A percentile compares a stretch with the other conserved stretches of the same genome.
phyloP scores from a whole-genome alignment of 1,140 invertebrate species.

The Pseudobourletiella spinata region DNA sequence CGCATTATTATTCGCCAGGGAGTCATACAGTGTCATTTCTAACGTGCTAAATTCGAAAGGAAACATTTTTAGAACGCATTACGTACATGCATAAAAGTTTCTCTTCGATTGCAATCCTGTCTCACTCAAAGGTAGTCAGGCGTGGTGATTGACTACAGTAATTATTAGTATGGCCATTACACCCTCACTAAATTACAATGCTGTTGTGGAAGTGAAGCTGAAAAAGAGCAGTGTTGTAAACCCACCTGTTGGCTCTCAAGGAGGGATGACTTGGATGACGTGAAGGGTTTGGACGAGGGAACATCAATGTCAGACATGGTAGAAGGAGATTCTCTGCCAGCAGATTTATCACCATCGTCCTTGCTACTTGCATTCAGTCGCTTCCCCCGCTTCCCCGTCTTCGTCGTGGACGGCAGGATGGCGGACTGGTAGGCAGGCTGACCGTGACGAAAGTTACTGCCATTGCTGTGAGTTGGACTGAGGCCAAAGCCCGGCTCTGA shows the following conservation, averaged over 20 bases:
- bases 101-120: too few species aligned
- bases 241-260: slow-evolving; percentile 22
- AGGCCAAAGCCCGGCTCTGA: slow-evolving; percentile 29
- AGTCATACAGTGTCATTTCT: too few species aligned
- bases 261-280: slow-evolving; percentile 8
- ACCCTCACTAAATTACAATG: too few species aligned
- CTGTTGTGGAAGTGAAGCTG: too few species aligned
- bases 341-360: not conserved
- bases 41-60: too few species aligned
- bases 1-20: too few species aligned
- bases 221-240: too few species aligned
- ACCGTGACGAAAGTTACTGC: slow-evolving; percentile 24
- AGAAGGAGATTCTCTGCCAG: slow-evolving; percentile 17
- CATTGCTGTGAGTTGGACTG: slow-evolving; percentile 10
- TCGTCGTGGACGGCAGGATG: slow-evolving; percentile 21
- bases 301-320: slow-evolving; percentile 31
- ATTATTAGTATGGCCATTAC: too few species aligned
- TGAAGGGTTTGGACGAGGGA: slow-evolving; percentile 20
- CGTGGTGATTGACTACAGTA: too few species aligned
- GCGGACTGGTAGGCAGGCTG: slow-evolving; percentile 36
- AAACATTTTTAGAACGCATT: too few species aligned
- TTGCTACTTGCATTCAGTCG: not conserved
- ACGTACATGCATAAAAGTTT: too few species aligned
- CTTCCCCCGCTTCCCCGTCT: not conserved
- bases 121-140: too few species aligned